These are phyloP conservation scores for Mus caroli DNA, from an alignment of 2,797 vertebrate genomes.

Conservation along the genomic window DNA sequence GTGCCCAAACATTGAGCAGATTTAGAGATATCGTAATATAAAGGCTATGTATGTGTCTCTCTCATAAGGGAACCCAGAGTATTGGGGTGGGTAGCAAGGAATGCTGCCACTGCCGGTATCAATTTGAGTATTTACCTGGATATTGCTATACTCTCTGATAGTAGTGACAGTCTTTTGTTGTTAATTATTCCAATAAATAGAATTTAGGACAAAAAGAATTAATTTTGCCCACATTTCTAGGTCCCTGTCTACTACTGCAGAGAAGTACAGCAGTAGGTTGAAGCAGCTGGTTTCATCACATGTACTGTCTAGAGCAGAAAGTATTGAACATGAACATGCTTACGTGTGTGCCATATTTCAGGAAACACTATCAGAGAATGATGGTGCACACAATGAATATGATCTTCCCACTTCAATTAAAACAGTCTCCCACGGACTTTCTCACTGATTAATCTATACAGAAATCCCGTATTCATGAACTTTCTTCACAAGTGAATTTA, in stretches of 20 bases:
- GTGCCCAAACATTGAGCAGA: no score
- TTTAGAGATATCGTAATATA: no score
- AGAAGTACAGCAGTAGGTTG: neutral
- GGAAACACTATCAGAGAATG: neutral
- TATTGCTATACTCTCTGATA: no score
- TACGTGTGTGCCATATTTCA: neutral
- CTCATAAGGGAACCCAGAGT: no score
- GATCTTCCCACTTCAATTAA: neutral
- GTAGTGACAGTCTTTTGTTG: neutral
- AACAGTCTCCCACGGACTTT: neutral
- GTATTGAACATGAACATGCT: neutral
- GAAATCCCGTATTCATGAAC: neutral
- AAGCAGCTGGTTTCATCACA: neutral
- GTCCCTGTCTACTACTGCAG: neutral
- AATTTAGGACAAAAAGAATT: neutral
- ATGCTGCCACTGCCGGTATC: no score
- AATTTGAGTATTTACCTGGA: no score
- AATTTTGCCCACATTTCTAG: neutral
- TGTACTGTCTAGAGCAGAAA: neutral
- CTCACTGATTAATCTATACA: neutral
- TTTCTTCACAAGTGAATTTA: neutral
- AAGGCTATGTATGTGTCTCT: no score
- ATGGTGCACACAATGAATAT: neutral
- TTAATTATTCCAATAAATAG: neutral
- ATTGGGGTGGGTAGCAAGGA: no score